phyloP scores from a whole-genome alignment of 1,140 invertebrate genomes.

The Drosophila lacteicornis region DNA sequence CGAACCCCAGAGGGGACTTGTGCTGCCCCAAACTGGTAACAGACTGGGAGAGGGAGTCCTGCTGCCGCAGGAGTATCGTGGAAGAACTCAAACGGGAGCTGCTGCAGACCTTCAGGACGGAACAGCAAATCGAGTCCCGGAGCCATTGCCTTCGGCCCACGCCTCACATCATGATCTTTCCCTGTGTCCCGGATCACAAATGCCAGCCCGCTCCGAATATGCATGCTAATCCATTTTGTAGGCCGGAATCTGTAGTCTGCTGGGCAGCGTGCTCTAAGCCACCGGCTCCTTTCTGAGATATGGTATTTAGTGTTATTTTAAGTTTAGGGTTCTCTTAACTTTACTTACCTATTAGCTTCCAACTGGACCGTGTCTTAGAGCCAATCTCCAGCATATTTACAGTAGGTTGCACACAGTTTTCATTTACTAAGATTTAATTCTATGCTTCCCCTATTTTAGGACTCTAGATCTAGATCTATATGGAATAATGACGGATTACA shows the following conservation, averaged over 20 bases:
- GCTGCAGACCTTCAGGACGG: conserved; percentile 7
- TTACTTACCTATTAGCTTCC: not conserved
- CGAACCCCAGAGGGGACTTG: not conserved
- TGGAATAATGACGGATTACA: not conserved
- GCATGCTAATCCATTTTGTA: not conserved
- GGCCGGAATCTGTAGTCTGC: conserved; percentile 15
- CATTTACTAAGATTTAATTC: not conserved
- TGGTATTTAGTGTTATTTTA: not conserved
- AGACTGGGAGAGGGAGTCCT: not conserved
- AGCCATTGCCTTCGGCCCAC: not conserved
- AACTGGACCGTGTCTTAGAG: conserved; percentile 13
- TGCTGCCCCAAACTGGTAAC: not conserved
- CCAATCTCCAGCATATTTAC: conserved; percentile 12
- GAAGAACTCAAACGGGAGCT: conserved; percentile 55
- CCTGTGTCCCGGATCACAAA: conserved; percentile 7
- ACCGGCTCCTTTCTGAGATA: not conserved
- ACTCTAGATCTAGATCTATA: not conserved
- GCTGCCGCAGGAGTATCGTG: conserved; percentile 4
- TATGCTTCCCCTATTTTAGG: not conserved
- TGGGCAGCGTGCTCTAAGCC: conserved; percentile 21
- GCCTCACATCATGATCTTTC: conserved; percentile 17
- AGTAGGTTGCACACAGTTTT: not conserved
- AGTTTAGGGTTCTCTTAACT: not conserved
- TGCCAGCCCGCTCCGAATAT: not conserved
- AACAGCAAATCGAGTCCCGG: not conserved